Evolutionary conservation across 2,797 vertebrate genomes (phyloP), one percentile per base, ranked within the genome.

Genomic region (Acomys russatus): DNA sequence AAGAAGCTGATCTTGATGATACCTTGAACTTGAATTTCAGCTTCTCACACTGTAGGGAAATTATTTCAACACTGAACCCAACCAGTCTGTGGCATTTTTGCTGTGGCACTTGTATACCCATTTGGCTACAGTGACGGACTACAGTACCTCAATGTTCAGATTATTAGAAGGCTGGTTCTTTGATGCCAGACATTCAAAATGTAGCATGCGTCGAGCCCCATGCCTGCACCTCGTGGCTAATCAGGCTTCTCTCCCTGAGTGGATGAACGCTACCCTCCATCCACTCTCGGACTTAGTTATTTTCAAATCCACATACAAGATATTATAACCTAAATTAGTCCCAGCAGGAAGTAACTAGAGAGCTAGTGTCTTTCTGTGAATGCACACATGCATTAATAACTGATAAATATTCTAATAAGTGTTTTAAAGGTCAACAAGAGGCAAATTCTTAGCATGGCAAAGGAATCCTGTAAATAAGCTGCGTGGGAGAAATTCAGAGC

Each of bases 341-440:
- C 77, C 80, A 78, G 23, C 9, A 94, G 56, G 92, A 90, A 92
- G 70, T 63, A 87, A 18, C 38, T 56, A 33, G 87, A 95, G 70
- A 92, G 63, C 59, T 22, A 78, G 3, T 4, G 87, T 76, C 83
- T 87, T 96, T 94, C 76, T 87, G 63, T 56, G 77, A 4, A 11
- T 68, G 49, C 38, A 44, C 5, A 73, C 6, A 92, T 30, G 66
- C 94, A 96, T 92, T 92, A 92, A 95, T 95, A 95, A 93, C 94
- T 91, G 94, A 96, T 96, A 97, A 97, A 97, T 97, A 97, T 96
- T 97, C 96, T 91, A 94, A 96, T 96, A 97, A 97, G 89, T 91
- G 76, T 95, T 94, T 91, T 97, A 90, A 96, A 94, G 84, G 91
- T 83, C 87, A 94, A 85, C 76, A 90, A 96, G 96, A 97, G 94